These are phyloP conservation scores for Nannospalax galili DNA, from an alignment of 2,113 vertebrate species.

Conservation along the genomic window DNA sequence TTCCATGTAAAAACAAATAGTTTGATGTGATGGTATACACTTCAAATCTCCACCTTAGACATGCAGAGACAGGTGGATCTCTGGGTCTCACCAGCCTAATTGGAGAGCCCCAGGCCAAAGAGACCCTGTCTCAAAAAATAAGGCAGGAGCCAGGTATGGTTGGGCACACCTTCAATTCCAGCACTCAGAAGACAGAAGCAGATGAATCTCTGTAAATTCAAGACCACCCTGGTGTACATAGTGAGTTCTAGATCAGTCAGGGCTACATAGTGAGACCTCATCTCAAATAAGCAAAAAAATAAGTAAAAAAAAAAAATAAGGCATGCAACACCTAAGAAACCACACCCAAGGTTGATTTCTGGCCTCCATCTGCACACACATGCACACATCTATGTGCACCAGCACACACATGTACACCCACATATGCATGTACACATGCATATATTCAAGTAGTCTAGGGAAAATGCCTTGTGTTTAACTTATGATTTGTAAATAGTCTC, in stretches of 20 bases:
- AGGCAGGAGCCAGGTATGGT: no score
- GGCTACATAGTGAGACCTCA: neutral
- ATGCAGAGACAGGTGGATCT: no score
- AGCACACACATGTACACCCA: neutral
- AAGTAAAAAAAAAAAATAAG: neutral
- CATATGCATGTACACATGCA: no score
- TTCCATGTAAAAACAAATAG: no score
- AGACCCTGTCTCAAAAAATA: no score
- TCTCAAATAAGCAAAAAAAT: neutral
- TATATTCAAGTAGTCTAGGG: neutral
- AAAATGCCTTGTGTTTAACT: neutral
- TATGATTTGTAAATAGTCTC: neutral
- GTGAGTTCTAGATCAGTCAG: neutral
- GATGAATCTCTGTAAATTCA: neutral
- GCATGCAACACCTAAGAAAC: neutral
- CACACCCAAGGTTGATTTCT: neutral
- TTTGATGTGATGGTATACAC: no score
- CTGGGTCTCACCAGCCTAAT: no score
- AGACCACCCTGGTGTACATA: neutral
- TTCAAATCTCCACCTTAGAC: no score
- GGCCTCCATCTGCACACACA: neutral
- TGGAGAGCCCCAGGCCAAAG: no score
- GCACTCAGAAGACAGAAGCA: neutral
- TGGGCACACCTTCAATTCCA: no score
- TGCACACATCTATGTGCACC: neutral